Evolutionary conservation across 1,140 invertebrate genomes (phyloP), one percentile per base, ranked within the genome.

Genomic region (Globodera ellingtonae): DNA sequence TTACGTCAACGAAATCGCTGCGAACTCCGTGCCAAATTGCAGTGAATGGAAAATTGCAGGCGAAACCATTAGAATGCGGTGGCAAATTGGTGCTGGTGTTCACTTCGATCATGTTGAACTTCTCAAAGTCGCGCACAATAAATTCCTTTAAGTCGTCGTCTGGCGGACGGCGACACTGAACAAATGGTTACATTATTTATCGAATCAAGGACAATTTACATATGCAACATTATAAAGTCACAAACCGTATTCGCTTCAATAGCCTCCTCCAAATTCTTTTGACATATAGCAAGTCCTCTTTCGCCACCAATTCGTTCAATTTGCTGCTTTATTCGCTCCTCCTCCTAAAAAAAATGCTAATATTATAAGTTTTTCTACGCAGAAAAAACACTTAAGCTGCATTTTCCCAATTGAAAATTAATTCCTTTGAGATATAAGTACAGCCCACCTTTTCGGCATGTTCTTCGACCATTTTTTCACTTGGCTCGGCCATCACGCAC

Each of bases 191-290:
- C 13, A 65, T 21, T 65, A 24, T 24, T 24, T 24, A 24, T 24
- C 24, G 24, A 24, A 24, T 24, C 24, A 24, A 24, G 24, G 24
- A 24, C 24, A 24, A 24, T 24, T 24, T 82, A 56, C 35, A 0
- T 35, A 35, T 35, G 2, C 35, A 3, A 35, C 35, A 35, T 35
- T 35, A 35, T 35, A 35, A 35, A 35, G 35, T 35, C 35, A 47
- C 8, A 1, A 8, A 94, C 93, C 88, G 94, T 93, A 90, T 95
- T 96, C 82, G 92, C 92, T 76, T 92, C 90, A 81, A 94, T 92
- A 1, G 94, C 94, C 67, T 93, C 90, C 69, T 92, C 89, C 0
- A 96, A 86, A 80, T 91, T 89, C 79, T 92, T 90, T 9, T 89
- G 91, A 88, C 93, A 93, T 77, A 92, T 83, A 47, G 92, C 90